Evolutionary conservation across 1,140 invertebrate genomes (phyloP), one percentile per base, ranked within the genome.

Genomic region (Diabrotica undecimpunctata): DNA sequence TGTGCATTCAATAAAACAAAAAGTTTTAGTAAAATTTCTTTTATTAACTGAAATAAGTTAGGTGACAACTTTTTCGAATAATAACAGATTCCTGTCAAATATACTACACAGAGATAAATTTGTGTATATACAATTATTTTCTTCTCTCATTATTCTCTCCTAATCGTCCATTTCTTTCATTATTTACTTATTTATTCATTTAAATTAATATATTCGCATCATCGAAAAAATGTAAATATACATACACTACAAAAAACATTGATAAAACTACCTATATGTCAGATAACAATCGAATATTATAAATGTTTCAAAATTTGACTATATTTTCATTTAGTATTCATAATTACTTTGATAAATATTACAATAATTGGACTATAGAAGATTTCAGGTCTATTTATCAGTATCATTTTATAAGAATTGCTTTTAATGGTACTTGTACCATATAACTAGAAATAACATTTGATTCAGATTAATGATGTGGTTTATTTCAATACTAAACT

Each of bases 21-120:
- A 59, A 50, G 6, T 9, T 62, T 68, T 75, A 76, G 70, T 76
- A 76, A 76, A 76, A 76, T 72, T 71, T 72, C 50, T 75, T 77
- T 77, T 75, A 77, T 74, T 77, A 77, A 77, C 75, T 74, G 72
- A 77, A 77, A 77, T 77, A 77, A 77, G 75, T 77, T 76, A 77
- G 73, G 72, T 75, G 73, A 75, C 74, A 75, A 77, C 70, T 72
- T 70, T 74, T 69, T 76, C 68, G 72, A 73, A 75, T 77, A 77
- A 75, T 76, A 77, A 77, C 74, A 75, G 70, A 72, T 69, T 71
- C 66, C 66, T 70, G 68, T 73, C 72, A 70, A 54, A 54, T 54
- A 71, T 68, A 66, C 73, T 74, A 75, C 72, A 77, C 74, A 75
- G 73, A 77, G 70, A 75, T 73, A 68, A 52, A 68, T 68, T 66